A percentile compares a stretch with the other conserved stretches of the same genome.
Evolutionary conservation across 2,888 invertebrate species (phyloP).

Genomic region (Glaucopsyche alexis): DNA sequence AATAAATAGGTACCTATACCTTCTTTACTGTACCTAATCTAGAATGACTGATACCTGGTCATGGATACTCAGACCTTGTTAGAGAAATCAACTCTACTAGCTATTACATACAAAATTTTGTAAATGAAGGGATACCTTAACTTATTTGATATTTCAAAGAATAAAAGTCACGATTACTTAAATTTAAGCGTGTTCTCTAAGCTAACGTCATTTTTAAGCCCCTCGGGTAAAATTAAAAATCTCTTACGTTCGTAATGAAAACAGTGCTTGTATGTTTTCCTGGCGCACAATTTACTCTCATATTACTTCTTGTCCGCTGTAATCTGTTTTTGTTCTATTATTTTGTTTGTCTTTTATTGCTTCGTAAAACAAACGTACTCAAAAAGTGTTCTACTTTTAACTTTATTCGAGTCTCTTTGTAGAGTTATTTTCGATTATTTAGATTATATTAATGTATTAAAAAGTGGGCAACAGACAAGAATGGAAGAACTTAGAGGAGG

Average conservation of each 20-base stretch:
- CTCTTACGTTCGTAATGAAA: conserved; percentile 13
- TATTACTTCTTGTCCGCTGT: conserved; percentile 9
- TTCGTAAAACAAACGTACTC: background rate
- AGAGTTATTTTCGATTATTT: no score
- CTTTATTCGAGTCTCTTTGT: no score
- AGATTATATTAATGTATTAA: no score
- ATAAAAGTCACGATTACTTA: background rate
- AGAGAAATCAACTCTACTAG: no score
- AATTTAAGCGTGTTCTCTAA: background rate
- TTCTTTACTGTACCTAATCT: no score
- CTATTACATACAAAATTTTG: no score
- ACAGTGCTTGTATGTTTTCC: conserved; percentile 13
- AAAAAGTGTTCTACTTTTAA: background rate
- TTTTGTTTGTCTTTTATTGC: background rate
- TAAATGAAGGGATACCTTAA: background rate
- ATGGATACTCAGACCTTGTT: no score
- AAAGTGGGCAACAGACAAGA: no score
- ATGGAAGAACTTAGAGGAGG: no score
- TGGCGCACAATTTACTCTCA: background rate
- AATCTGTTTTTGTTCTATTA: conserved; percentile 7
- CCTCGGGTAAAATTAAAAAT: conserved; percentile 22
- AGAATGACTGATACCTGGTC: no score
- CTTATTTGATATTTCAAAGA: background rate
- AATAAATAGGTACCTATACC: no score
- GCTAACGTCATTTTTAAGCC: background rate